A percentile compares a stretch with the other conserved stretches of the same genome.
Evolutionary conservation across 2,888 invertebrate genomes (phyloP).

Genomic region (Acanthosepion lycidas): DNA sequence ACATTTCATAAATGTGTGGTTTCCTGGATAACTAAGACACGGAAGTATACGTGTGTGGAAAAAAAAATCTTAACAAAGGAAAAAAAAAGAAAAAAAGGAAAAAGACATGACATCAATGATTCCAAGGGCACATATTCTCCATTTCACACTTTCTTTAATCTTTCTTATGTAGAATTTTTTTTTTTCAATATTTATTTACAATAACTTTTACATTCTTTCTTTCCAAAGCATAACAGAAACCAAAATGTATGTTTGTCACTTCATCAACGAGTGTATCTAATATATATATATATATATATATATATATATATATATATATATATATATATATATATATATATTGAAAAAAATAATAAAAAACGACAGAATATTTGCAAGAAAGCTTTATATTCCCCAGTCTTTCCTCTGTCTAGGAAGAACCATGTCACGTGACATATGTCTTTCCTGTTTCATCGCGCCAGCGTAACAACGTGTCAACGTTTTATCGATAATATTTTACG

Average conservation of each 20-base stretch:
- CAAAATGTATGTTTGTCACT: background rate
- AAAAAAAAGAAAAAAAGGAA: too few species aligned
- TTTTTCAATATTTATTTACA: background rate
- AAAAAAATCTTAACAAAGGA: background rate
- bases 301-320: too few species aligned
- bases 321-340: background rate
- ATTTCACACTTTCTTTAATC: background rate
- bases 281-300: too few species aligned
- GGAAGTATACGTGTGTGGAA: background rate
- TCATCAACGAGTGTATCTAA: background rate
- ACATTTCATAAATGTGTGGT: background rate
- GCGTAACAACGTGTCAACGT: background rate
- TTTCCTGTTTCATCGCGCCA: background rate
- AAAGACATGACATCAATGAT: background rate
- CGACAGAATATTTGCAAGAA: background rate
- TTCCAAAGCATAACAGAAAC: background rate
- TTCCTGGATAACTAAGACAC: background rate
- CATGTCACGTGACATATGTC: background rate
- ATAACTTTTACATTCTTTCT: background rate
- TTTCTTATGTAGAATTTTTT: background rate
- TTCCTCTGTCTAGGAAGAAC: background rate
- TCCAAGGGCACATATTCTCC: background rate
- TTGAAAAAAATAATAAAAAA: background rate
- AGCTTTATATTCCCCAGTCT: background rate
- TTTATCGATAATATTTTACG: background rate